These are phyloP conservation scores for Tenthredo mesomela DNA, from an alignment of 2,888 invertebrate species.

Conservation along the genomic window DNA sequence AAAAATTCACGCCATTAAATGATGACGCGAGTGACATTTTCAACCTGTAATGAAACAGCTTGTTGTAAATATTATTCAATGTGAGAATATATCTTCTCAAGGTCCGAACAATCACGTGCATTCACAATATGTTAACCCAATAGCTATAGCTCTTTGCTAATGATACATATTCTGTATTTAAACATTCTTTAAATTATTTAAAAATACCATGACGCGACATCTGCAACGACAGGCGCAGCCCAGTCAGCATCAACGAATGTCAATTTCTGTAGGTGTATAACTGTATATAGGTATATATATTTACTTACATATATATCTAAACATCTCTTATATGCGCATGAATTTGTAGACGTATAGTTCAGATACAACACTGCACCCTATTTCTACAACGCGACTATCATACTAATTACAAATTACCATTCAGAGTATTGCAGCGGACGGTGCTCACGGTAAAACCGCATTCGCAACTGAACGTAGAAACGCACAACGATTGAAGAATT, in stretches of 20 bases:
- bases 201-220: neutral
- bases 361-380: neutral
- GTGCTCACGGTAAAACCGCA: neutral
- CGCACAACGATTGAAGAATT: neutral
- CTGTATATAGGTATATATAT: neutral
- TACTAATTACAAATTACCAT: conserved; percentile 48
- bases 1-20: conserved; percentile 37
- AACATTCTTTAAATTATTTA: conserved; percentile 29
- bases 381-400: conserved; percentile 23
- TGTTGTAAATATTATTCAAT: neutral
- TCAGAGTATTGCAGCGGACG: neutral
- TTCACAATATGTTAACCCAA: neutral
- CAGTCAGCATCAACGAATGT: neutral
- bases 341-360: neutral
- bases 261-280: neutral
- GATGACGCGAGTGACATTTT: conserved; percentile 49
- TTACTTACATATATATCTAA: neutral
- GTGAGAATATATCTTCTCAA: conserved; percentile 20
- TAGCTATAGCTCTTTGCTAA: neutral
- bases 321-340: neutral
- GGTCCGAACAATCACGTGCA: conserved; percentile 26
- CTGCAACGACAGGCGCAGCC: neutral
- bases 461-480: neutral
- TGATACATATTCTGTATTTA: neutral
- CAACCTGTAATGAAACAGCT: conserved; percentile 37